Conservation (phyloP, 2,888 invertebrate species). For the Ophion ellenae region DNA sequence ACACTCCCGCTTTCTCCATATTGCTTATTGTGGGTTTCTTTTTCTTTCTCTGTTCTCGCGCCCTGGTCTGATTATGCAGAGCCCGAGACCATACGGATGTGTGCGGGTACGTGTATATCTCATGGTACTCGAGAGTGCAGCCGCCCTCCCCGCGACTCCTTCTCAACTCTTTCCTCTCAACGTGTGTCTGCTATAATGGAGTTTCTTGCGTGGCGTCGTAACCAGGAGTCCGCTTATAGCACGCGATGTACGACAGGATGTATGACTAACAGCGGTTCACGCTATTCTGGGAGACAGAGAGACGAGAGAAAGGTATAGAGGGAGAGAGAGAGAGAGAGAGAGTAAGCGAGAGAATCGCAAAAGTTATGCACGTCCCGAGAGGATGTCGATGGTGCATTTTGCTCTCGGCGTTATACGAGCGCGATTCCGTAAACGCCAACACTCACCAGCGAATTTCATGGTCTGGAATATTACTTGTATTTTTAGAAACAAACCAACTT, state of each 20-base stretch:
- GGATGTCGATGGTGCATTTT: constrained; percentile 67
- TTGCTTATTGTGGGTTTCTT: constrained; percentile 47
- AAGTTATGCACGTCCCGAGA: constrained; percentile 52
- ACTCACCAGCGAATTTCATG: constrained; percentile 52
- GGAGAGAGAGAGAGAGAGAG: constrained; percentile 44
- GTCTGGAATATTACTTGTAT: constrained; percentile 54
- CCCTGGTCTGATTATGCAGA: constrained; percentile 32
- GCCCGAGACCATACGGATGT: constrained; percentile 19
- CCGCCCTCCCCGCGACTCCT: neutral
- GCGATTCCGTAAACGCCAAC: constrained; percentile 61
- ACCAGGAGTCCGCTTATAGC: constrained; percentile 78
- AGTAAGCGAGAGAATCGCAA: constrained; percentile 26
- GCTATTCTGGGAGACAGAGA: constrained; percentile 81
- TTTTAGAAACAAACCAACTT: constrained; percentile 38
- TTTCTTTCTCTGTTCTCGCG: constrained; percentile 20
- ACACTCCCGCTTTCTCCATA: constrained; percentile 48
- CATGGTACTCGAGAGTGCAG: constrained; percentile 30
- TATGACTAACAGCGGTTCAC: constrained; percentile 78
- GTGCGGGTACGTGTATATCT: constrained; percentile 37
- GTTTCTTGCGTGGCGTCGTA: constrained; percentile 67
- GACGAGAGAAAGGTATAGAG: constrained; percentile 59
- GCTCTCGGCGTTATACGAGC: constrained; percentile 50
- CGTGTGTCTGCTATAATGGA: constrained; percentile 78
- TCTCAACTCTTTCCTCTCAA: constrained; percentile 64
- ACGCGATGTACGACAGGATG: constrained; percentile 81